Conservation (phyloP, 1,140 invertebrate genomes). For the Steinernema feltiae region DNA sequence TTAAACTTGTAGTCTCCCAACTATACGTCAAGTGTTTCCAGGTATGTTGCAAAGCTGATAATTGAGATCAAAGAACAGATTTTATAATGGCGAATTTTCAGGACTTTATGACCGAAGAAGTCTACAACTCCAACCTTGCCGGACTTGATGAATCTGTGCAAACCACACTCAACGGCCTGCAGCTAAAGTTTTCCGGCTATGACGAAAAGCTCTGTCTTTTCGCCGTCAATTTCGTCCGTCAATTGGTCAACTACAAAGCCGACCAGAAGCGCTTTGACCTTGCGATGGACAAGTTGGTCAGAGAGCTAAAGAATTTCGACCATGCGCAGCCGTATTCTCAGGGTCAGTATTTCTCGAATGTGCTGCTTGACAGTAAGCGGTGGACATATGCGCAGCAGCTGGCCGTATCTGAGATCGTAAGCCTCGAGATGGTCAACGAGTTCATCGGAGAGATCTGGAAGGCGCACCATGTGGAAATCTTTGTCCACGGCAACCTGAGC, state of each 20-base stretch:
- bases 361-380: no score
- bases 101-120: no score
- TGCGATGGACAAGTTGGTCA: slow-evolving; percentile 76
- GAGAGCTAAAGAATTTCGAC: slow-evolving; percentile 68
- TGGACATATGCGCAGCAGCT: no score
- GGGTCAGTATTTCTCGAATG: no score
- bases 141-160: no score
- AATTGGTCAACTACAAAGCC: slow-evolving; percentile 73
- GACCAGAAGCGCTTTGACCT: slow-evolving; percentile 80
- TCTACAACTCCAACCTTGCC: no score
- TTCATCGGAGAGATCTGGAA: slow-evolving; percentile 73
- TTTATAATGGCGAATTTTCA: no score
- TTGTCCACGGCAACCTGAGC: slow-evolving; percentile 77
- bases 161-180: slow-evolving; percentile 68
- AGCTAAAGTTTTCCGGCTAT: slow-evolving; percentile 79
- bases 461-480: slow-evolving; percentile 73
- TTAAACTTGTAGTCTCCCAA: not conserved
- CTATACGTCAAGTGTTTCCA: not conserved
- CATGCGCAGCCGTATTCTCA: slow-evolving; percentile 78
- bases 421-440: slow-evolving; percentile 68
- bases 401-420: slow-evolving; percentile 70
- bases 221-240: slow-evolving; percentile 77
- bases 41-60: no score
- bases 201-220: slow-evolving; percentile 81
- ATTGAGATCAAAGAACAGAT: no score